Evolutionary conservation across 2,797 vertebrate genomes (phyloP).

Genomic region (Rhabdomys pumilio): DNA sequence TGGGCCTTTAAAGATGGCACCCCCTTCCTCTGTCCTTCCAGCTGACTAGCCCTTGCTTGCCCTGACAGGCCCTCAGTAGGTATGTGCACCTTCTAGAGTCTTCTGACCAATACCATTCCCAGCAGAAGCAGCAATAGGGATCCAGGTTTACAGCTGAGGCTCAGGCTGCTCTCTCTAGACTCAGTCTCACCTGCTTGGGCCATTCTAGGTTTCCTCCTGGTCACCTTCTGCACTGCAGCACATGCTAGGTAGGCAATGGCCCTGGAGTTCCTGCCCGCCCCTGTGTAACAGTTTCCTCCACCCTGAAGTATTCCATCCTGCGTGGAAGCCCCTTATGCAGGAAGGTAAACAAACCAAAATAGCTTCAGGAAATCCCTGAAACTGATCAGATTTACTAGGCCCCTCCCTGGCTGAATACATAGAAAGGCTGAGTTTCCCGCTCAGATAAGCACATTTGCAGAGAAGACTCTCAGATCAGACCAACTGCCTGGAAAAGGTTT

Average conservation of each 20-base stretch:
- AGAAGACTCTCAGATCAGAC: not conserved
- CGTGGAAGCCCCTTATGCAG: not conserved
- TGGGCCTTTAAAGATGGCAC: not conserved
- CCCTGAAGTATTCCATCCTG: not conserved
- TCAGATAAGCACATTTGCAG: not conserved
- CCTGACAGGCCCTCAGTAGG: not conserved
- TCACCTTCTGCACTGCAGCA: not conserved
- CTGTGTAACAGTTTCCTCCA: not conserved
- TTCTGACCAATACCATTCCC: not conserved
- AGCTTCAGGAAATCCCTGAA: not conserved
- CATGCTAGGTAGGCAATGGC: rapidly evolving
- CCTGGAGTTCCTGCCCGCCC: not conserved
- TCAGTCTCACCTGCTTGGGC: too few relatives aligned
- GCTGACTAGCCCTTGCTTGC: not conserved
- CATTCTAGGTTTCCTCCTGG: not conserved
- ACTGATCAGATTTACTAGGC: not conserved
- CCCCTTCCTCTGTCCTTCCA: not conserved
- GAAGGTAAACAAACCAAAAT: not conserved
- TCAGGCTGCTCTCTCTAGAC: not conserved
- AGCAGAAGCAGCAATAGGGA: not conserved
- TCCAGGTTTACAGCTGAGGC: not conserved
- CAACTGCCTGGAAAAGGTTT: not conserved
- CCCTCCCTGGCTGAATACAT: not conserved
- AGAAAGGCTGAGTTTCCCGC: not conserved
- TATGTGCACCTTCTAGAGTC: not conserved